Base-by-base conservation (phyloP, 2,797 vertebrate species). In the Rhodeus uyekii region DNA sequence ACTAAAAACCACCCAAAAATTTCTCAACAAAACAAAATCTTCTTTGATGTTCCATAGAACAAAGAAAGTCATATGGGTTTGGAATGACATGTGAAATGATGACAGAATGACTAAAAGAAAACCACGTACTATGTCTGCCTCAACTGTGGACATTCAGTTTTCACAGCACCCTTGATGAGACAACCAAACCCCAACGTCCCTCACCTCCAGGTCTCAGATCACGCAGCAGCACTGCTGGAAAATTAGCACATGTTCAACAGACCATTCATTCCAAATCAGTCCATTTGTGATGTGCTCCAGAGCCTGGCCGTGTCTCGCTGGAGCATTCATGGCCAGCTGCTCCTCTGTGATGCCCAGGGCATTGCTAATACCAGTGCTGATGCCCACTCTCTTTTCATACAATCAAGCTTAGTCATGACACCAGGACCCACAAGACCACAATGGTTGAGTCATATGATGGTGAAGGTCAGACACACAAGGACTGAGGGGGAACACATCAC, bases 201-300 rank as follows among this genome's bases (percentile, higher is more conserved):
- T 94, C 90, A 92, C 89, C 91, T 92, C 88, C 86, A 68, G 80
- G 82, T 89, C 88, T 88, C 86, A 81, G 65, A 74, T 76, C 76
- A 87, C 87, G 83, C 89, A 89, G 88, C 22, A 86, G 90, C 87
- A 89, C 90, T 87, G 89, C 88, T 87, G 90, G 89, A 93, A 93
- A 93, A 93, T 93, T 91, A 93, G 90, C 93, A 94, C 92, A 94
- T 94, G 92, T 93, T 92, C 87, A 89, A 79, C 88, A 89, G 87
- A 90, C 88, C 87, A 89, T 89, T 89, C 85, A 87, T 89, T 92
- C 89, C 84, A 87, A 27, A 50, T 86, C 82, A 81, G 80, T 67
- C 71, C 89, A 90, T 92, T 91, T 92, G 90, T 86, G 88, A 86
- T 44, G 88, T 85, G 87, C 87, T 90, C 87, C 79, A 82, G 72